Conservation (phyloP, 92 coral and sea anemone species). For the Siderastrea radians region DNA sequence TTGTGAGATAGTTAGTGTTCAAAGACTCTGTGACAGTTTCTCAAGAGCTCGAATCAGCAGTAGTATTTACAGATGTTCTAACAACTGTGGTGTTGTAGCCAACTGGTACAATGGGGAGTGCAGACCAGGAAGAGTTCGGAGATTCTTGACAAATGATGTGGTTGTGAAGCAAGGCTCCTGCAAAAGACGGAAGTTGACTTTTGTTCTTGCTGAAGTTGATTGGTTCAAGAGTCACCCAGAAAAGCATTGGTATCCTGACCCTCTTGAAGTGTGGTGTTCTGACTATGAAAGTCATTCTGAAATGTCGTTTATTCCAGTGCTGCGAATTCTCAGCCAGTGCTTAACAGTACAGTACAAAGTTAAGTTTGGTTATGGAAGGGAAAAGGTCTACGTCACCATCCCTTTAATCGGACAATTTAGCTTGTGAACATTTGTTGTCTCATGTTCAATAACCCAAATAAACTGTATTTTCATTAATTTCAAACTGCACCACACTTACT, state of each 20-base stretch:
- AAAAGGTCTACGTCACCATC: not conserved
- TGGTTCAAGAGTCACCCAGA: conserved; percentile 55
- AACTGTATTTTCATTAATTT: no score
- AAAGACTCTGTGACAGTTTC: conserved; percentile 40
- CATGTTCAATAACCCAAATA: no score
- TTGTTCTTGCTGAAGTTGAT: conserved; percentile 61
- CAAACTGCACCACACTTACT: no score
- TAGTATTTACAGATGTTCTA: conserved; percentile 26
- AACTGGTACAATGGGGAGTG: conserved; percentile 47
- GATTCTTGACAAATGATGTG: conserved; percentile 53
- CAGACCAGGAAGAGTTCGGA: conserved; percentile 49
- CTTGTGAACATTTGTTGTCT: no score
- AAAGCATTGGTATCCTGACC: conserved; percentile 40
- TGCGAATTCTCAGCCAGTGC: conserved; percentile 42
- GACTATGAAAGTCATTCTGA: conserved; percentile 42
- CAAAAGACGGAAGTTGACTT: conserved; percentile 42
- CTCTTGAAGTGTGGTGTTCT: conserved; percentile 56
- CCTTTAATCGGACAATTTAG: no score
- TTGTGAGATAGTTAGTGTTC: conserved; percentile 26
- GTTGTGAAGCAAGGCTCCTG: conserved; percentile 5
- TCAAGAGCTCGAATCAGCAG: conserved; percentile 32
- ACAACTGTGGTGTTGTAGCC: conserved; percentile 39
- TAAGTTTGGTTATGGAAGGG: conserved; percentile 6
- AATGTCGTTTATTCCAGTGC: conserved; percentile 48
- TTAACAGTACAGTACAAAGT: conserved; percentile 37